These are phyloP conservation scores for Scaptomyza caliginosa DNA, from an alignment of 2,888 invertebrate genomes.

Conservation along the genomic window DNA sequence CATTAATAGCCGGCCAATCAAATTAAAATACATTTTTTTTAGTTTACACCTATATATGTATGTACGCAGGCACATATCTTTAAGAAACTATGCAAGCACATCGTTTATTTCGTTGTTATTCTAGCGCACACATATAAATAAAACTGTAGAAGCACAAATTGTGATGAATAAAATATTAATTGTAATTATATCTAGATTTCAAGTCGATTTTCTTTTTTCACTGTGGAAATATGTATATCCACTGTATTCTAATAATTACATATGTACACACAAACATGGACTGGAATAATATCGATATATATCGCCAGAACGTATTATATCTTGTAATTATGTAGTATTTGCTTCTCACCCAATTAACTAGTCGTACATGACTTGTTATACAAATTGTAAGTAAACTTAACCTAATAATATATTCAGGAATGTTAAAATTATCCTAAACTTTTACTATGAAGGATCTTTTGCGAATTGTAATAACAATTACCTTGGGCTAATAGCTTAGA, in stretches of 20 bases:
- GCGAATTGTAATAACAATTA: background rate
- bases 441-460: background rate
- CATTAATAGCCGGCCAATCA: constrained; percentile 44
- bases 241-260: constrained; percentile 53
- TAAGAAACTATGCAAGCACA: constrained; percentile 6
- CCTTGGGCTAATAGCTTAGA: no score
- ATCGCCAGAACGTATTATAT: constrained; percentile 20
- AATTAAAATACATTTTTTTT: constrained; percentile 43
- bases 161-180: constrained; percentile 4
- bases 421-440: background rate
- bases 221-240: constrained; percentile 57
- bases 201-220: constrained; percentile 45
- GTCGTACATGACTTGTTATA: background rate
- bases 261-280: constrained; percentile 44
- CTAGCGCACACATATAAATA: background rate
- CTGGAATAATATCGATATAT: constrained; percentile 44
- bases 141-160: constrained; percentile 6
- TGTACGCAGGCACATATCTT: constrained; percentile 20
- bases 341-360: background rate
- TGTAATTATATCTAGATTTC: constrained; percentile 17
- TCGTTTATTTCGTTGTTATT: constrained; percentile 8
- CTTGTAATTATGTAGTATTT: background rate
- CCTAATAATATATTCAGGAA: background rate
- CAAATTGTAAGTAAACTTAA: background rate
- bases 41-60: constrained; percentile 40